Base-by-base conservation (phyloP, 2,797 vertebrate genomes). In the Syndactyla subalaris region DNA sequence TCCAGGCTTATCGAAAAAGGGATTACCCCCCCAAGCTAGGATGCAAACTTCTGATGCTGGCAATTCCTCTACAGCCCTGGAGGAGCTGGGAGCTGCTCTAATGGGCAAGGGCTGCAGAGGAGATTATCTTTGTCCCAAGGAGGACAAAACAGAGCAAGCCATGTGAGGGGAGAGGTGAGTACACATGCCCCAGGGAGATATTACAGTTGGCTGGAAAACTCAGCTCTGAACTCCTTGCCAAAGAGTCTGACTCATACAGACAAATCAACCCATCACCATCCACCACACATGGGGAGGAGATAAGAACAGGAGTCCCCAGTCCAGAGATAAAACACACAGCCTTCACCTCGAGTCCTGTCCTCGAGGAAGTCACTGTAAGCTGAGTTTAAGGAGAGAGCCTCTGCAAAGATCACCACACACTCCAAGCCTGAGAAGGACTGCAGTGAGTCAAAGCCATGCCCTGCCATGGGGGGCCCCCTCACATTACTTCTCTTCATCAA, bases 11-110 rank as follows among this genome's bases (percentile, higher is more conserved):
- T 54, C 6, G 12, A 51, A 45, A 84, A 27, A 80, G 38, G 72
- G 65, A 77, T 93, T 91, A 68, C 77, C 78, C 72, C 29, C 51
- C 16, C 0, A 59, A 74, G 75, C 82, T 77, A n/a, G 3, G 17
- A 46, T 30, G 72, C 93, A 74, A 85, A 48, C 75, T 49, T 85
- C 89, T 77, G 91, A 88, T 92, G 85, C 75, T 49, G 61, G 87
- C 61, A 89, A 71, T 77, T 85, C 78, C 72, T 89, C 63, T 36
- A 14, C 63, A 63, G 82, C 78, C 10, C 45, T 3, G 1, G n/a
- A 79, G 36, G 63, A 89, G n/a, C 71, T 0, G 0, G 55, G 59
- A 87, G 72, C 65, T 71, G 75, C 85, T 90, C 71, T 87, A 48
- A 93, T 75, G 77, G 77, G 55, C 1, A 11, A 86, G 51, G 55